Evolutionary conservation across 2,888 invertebrate species (phyloP).

Genomic region (Cantharis lateralis): DNA sequence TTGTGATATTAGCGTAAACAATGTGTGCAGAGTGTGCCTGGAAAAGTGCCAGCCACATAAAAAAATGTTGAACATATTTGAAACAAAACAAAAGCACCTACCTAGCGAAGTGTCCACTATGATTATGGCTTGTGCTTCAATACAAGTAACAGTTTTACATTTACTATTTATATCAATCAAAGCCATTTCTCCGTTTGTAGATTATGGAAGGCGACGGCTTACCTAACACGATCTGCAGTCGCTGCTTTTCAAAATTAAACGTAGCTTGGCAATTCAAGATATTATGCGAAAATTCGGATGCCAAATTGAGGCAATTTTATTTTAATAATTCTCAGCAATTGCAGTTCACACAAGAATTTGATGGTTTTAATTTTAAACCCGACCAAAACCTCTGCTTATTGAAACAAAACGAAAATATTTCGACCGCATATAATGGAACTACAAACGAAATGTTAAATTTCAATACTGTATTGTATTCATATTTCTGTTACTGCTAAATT

Average conservation of each 20-base stretch:
- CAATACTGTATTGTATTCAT: slow-evolving; percentile 4
- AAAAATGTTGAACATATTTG: slow-evolving; percentile 44
- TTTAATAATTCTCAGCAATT: slow-evolving; percentile 35
- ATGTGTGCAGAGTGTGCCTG: slow-evolving; percentile 43
- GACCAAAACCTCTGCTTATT: slow-evolving; percentile 31
- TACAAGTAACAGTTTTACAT: slow-evolving; percentile 38
- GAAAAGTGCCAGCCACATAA: slow-evolving; percentile 39
- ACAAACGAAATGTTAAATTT: slow-evolving; percentile 4
- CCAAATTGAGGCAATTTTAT: slow-evolving; percentile 42
- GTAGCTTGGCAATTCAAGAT: slow-evolving; percentile 46
- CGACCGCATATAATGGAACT: slow-evolving; percentile 14
- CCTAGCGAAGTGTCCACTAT: slow-evolving; percentile 39
- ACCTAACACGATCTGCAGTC: slow-evolving; percentile 42
- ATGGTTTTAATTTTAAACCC: slow-evolving; percentile 34
- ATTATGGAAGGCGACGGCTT: slow-evolving; percentile 44
- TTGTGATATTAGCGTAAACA: slow-evolving; percentile 40
- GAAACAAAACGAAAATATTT: slow-evolving; percentile 17
- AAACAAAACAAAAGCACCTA: slow-evolving; percentile 29
- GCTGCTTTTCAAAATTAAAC: slow-evolving; percentile 42
- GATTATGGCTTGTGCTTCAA: slow-evolving; percentile 46
- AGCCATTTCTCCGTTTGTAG: slow-evolving; percentile 30
- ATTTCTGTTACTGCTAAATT: background rate
- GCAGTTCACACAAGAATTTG: slow-evolving; percentile 34
- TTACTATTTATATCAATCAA: background rate
- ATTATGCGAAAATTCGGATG: slow-evolving; percentile 44